Base-by-base conservation (phyloP, 1,140 invertebrate species). In the Lepidurus packardi region DNA sequence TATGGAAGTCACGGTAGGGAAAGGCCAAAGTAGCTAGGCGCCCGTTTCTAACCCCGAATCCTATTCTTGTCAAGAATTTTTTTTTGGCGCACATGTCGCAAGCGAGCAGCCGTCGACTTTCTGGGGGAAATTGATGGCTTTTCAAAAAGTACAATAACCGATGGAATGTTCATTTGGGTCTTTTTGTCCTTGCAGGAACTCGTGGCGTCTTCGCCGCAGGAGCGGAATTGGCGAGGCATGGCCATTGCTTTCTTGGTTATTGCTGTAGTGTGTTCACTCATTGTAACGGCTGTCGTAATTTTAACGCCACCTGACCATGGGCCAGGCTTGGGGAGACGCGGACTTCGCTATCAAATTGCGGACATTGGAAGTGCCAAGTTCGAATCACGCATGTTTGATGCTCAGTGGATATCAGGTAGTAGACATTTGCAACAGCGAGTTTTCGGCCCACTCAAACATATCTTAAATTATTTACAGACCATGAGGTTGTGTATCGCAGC, bases 211-310 rank as follows among this genome's bases (percentile, higher is more conserved):
- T 92, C 91, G n/a, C 91, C 92, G 21, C 92, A 89, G 78, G 90
- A 93, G 82, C 86, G 92, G 65, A 96, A 97, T 87, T 96, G 94
- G 93, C 89, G 92, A 41, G 94, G 94, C 16, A 95, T 96, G 79
- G 89, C 92, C 78, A 96, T 96, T 78, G 93, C 94, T 0, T 86
- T 95, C 43, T 86, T 96, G 78, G 94, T 96, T 41, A 96, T 96
- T 79, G 88, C 92, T n/a, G 90, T 92, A 6, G 94, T 96, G 10
- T 91, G 94, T 80, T 91, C 92, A 21, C 89, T 96, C 80, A 95
- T 96, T 53, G 89, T 94, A 78, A 92, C 94, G 84, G 94, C 94
- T 82, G 94, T 96, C 82, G 90, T 95, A 24, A 87, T 96, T 73
- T 89, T 95, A 10, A 94, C 93, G 8, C 91, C 91, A 1, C 89